Percentiles rank a stretch among this genome's conserved stretches.
Conservation (phyloP, 1,140 invertebrate species). For the Pteromalus puparum region DNA sequence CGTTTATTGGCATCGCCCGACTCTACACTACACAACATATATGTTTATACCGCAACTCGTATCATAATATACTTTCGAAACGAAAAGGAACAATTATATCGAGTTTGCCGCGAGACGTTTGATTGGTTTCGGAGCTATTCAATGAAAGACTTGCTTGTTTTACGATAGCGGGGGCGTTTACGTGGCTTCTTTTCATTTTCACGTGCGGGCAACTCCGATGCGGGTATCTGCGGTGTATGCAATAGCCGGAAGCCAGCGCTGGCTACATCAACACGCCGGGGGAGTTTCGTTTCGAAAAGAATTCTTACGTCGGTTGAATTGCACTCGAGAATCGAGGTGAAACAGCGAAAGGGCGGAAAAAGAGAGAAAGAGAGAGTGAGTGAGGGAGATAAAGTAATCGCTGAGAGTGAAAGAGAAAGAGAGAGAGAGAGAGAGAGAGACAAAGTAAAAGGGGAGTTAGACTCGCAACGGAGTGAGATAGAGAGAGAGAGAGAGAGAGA, state of each 20-base stretch:
- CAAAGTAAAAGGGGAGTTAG: constrained; percentile 31
- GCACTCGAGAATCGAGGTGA: constrained; percentile 60
- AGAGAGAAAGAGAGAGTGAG: constrained; percentile 53
- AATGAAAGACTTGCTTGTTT: constrained; percentile 32
- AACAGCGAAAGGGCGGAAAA: constrained; percentile 56
- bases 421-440: constrained; percentile 14
- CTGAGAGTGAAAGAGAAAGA: not conserved
- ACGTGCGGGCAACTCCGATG: not conserved
- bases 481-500: not conserved
- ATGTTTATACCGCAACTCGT: no score
- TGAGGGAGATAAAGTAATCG: not conserved
- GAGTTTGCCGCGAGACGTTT: not conserved
- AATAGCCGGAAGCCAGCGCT: not conserved
- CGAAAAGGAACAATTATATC: no score
- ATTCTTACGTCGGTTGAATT: constrained; percentile 65
- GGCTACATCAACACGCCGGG: constrained; percentile 48
- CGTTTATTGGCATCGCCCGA: not conserved
- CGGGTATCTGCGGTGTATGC: not conserved
- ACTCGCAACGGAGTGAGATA: not conserved
- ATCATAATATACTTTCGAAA: no score
- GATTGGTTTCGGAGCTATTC: constrained; percentile 9
- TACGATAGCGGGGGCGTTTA: not conserved
- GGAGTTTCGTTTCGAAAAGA: constrained; percentile 62
- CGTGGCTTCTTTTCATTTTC: constrained; percentile 42
- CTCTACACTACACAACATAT: no score